phyloP scores from a whole-genome alignment of 2,797 vertebrate species.

The Hapalemur alaotrensis region DNA sequence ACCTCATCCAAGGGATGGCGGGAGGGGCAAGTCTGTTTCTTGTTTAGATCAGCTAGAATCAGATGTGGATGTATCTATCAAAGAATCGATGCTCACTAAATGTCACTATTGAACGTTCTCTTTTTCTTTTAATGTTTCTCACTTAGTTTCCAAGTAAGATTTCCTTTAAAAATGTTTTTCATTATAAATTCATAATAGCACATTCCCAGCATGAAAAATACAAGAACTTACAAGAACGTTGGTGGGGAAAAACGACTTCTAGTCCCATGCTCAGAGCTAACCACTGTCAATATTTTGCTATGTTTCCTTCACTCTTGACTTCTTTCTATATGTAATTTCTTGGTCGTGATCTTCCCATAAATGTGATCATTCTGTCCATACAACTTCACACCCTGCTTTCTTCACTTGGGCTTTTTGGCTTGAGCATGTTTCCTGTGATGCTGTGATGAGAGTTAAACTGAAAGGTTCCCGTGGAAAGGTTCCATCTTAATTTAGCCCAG shows the following conservation, averaged over 20 bases:
- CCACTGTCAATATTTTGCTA: not conserved
- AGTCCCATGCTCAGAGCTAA: not conserved
- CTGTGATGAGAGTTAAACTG: not conserved
- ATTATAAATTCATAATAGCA: not conserved
- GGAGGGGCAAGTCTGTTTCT: not conserved
- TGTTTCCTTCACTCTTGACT: not conserved
- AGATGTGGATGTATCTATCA: not conserved
- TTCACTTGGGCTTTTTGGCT: not conserved
- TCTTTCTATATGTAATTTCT: not conserved
- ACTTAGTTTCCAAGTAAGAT: not conserved
- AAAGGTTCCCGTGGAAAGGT: not conserved
- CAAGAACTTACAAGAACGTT: not conserved
- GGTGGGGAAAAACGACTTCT: not conserved
- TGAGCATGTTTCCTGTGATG: rapidly evolving
- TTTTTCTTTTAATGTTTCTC: not conserved
- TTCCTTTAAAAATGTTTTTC: not conserved
- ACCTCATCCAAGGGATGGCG: not conserved
- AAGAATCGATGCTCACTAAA: not conserved
- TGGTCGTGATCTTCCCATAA: not conserved
- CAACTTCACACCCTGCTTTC: not conserved
- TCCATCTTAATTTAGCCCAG: no score
- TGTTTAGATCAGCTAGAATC: not conserved
- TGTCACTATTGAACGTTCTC: not conserved
- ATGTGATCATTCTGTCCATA: rapidly evolving
- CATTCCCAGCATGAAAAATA: not conserved